phyloP scores from a whole-genome alignment of 2,888 invertebrate species.

The Acanthococcus lagerstroemiae region DNA sequence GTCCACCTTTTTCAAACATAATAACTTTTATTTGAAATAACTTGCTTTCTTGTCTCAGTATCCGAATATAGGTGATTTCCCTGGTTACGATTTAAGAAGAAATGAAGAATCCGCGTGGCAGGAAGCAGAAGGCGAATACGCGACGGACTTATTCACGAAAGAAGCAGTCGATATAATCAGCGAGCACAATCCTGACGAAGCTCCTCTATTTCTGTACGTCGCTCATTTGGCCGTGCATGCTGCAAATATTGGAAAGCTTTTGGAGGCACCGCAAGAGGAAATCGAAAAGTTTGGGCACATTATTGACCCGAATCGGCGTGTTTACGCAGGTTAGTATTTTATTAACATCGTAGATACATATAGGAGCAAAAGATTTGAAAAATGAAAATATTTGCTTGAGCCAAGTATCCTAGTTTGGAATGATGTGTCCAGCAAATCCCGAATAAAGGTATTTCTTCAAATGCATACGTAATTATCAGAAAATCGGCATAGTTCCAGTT shows the following conservation, averaged over 20 bases:
- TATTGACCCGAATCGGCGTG: constrained; percentile 54
- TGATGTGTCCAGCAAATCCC: too few species aligned
- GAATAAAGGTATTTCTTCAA: too few species aligned
- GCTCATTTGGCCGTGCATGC: constrained; percentile 49
- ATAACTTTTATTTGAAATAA: too few species aligned
- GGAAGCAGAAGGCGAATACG: constrained; percentile 43
- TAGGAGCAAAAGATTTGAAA: too few species aligned
- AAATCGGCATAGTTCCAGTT: too few species aligned
- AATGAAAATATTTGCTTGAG: too few species aligned
- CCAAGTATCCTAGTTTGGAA: too few species aligned
- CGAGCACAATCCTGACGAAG: constrained; percentile 39
- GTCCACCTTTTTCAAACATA: too few species aligned
- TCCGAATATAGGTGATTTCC: constrained; percentile 36
- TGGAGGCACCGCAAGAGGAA: constrained; percentile 51
- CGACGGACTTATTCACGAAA: constrained; percentile 45
- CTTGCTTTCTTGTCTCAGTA: constrained; percentile 35
- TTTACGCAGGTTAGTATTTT: constrained; percentile 55
- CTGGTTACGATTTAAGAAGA: constrained; percentile 44
- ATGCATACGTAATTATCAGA: too few species aligned
- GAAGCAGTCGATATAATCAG: constrained; percentile 44
- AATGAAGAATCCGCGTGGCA: constrained; percentile 40
- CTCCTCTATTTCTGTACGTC: constrained; percentile 48
- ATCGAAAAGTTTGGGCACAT: constrained; percentile 60
- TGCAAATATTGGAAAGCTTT: constrained; percentile 41
- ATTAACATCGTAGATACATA: not conserved